Conservation (phyloP, 2,113 vertebrate species). For the Saiga tatarica region DNA sequence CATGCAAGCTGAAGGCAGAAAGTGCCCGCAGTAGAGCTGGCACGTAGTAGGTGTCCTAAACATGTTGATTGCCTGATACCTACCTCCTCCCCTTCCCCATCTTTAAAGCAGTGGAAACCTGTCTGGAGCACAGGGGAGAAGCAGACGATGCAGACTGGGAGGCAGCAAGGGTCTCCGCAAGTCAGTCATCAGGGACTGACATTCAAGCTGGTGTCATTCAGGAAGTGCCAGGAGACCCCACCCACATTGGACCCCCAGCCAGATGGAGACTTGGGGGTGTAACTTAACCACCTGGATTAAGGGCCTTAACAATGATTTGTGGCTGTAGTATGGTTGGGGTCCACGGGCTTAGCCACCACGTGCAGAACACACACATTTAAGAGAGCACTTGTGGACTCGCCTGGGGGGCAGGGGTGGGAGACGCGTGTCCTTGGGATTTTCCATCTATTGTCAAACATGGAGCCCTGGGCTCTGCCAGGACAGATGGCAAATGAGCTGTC, state of each 20-base stretch:
- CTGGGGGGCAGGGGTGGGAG: accelerated
- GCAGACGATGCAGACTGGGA: background rate
- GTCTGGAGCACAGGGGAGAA: background rate
- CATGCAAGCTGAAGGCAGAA: background rate
- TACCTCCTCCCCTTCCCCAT: background rate
- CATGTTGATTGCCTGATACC: too few relatives aligned
- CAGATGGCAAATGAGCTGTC: background rate
- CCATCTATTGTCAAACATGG: background rate
- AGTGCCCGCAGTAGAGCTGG: background rate
- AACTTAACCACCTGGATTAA: constrained; percentile 51
- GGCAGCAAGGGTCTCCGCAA: background rate
- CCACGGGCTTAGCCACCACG: background rate
- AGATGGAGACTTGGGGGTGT: constrained; percentile 60
- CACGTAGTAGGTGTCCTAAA: background rate
- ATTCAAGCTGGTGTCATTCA: constrained; percentile 52
- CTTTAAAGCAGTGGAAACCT: background rate
- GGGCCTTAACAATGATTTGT: background rate
- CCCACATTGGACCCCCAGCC: background rate
- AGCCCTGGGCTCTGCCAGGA: background rate
- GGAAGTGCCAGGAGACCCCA: constrained; percentile 23
- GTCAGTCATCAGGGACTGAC: constrained; percentile 1
- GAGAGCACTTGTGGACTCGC: accelerated
- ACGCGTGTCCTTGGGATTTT: background rate
- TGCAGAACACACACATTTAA: background rate
- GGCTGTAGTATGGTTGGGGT: background rate